Base-by-base conservation (phyloP, 53 echinoderm and acorn worm genomes). In the Zoroaster sp. region DNA sequence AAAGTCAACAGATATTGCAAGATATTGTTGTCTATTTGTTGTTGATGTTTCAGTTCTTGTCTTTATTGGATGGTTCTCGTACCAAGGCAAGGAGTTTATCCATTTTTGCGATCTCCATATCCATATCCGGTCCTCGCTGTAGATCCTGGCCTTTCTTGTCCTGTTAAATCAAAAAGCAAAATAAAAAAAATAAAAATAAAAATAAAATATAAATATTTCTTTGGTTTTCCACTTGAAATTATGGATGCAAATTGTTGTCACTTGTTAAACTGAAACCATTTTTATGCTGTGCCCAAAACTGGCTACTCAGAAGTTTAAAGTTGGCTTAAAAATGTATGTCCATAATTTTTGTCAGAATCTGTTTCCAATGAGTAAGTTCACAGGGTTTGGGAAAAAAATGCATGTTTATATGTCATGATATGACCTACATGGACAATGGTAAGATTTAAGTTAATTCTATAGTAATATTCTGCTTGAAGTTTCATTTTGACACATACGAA, bases 91-190 rank as follows among this genome's bases (percentile, higher is more conserved):
- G 93, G 2, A 99, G 90, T 90, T 99, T 99, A 83, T 99, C 96
- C 99, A 99, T 99, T 88, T 99, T 99, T 45, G 96, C 99, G 52
- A 99, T 99, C 87, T 99, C 96, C 33, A 83, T 91, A 73, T 96
- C 99, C 4, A 95, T 91, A 73, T 96, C 99, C 4, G 97, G 92
- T 5, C 97, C 97, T 43, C 92, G 91, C 49, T 91, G 83, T 31
- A 93, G 53, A 39, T 54, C 90, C 3, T 76, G 87, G 23, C 99
- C 99, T 69, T 99, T 96, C 92, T 99, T 99, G 93, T 99, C 96
- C 96, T 95, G 55, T 45, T 51, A 4, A 30, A 32, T 43, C 5
- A 32, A 34, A 45, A 38, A 85, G 14, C 14, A 47, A 78, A 78
- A n/a, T n/a, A n/a, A n/a, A n/a, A n/a, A n/a, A n/a, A n/a, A n/a